These are phyloP conservation scores for Syrista parreyssii DNA, from an alignment of 2,888 invertebrate genomes.

Conservation along the genomic window DNA sequence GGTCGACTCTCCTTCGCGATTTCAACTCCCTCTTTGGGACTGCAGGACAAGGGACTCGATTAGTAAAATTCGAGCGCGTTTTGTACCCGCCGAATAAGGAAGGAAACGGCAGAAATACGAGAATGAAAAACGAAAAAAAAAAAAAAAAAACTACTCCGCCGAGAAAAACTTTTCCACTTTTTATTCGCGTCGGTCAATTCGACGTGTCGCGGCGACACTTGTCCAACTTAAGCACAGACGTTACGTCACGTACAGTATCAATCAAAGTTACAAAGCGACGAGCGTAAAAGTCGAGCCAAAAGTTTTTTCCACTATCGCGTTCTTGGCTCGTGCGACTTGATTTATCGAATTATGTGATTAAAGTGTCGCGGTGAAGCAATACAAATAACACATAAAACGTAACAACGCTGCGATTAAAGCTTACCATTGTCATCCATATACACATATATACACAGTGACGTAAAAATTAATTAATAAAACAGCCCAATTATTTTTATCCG, in stretches of 20 bases:
- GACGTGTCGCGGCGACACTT: too few relatives aligned
- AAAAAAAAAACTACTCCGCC: too few relatives aligned
- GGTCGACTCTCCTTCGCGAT: background rate
- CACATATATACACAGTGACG: background rate
- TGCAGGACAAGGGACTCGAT: background rate
- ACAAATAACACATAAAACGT: slow-evolving; percentile 53
- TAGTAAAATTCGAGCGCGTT: background rate
- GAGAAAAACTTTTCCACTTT: too few relatives aligned
- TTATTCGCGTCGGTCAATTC: too few relatives aligned
- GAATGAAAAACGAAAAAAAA: too few relatives aligned
- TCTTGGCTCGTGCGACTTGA: slow-evolving; percentile 22
- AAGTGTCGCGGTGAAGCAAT: slow-evolving; percentile 60
- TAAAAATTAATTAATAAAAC: background rate
- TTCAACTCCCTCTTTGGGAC: background rate
- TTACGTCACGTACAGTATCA: too few relatives aligned
- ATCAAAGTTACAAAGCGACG: too few relatives aligned
- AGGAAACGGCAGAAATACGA: too few relatives aligned
- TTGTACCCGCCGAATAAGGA: background rate
- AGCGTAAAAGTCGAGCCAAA: too few relatives aligned
- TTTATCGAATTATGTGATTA: slow-evolving; percentile 62
- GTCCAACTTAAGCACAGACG: too few relatives aligned
- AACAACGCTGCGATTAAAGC: slow-evolving; percentile 40
- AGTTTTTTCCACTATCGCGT: too few relatives aligned
- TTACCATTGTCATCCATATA: background rate
- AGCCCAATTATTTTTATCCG: background rate